Percentiles rank a stretch among this genome's conserved stretches.
Evolutionary conservation across 2,113 vertebrate genomes (phyloP).

Genomic region (Melanocharis versteri): DNA sequence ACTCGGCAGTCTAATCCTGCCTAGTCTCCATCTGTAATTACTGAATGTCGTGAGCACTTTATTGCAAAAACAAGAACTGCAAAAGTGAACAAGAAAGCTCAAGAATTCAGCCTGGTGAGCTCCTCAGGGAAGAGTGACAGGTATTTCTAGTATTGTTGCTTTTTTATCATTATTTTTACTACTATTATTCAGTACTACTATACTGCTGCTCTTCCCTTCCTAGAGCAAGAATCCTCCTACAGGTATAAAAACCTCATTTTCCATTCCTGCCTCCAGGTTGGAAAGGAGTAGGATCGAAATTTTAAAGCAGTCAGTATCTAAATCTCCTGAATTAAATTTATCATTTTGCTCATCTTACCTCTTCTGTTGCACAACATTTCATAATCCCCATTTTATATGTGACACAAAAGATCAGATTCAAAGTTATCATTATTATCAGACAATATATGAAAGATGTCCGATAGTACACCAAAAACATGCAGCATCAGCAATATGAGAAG

Average conservation of each 20-base stretch:
- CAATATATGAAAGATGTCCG: neutral
- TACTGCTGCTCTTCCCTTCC: neutral
- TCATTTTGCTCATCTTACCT: neutral
- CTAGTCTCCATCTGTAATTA: neutral
- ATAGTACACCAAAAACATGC: neutral
- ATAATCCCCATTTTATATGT: neutral
- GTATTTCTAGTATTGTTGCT: neutral
- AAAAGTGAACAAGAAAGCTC: neutral
- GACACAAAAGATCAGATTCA: neutral
- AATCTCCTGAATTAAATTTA: neutral
- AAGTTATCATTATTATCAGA: neutral
- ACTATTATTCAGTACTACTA: neutral
- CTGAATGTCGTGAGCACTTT: neutral
- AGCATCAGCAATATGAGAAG: neutral
- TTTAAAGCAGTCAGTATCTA: neutral
- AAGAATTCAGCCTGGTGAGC: neutral
- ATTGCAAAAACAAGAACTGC: neutral
- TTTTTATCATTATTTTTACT: neutral
- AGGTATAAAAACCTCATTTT: neutral
- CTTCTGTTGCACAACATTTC: neutral
- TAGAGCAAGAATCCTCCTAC: neutral
- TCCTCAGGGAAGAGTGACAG: neutral
- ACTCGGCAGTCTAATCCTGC: neutral
- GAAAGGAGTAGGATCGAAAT: neutral
- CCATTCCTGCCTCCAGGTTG: neutral